phyloP scores from a whole-genome alignment of 2,888 invertebrate species.

The Leptura quadrifasciata region DNA sequence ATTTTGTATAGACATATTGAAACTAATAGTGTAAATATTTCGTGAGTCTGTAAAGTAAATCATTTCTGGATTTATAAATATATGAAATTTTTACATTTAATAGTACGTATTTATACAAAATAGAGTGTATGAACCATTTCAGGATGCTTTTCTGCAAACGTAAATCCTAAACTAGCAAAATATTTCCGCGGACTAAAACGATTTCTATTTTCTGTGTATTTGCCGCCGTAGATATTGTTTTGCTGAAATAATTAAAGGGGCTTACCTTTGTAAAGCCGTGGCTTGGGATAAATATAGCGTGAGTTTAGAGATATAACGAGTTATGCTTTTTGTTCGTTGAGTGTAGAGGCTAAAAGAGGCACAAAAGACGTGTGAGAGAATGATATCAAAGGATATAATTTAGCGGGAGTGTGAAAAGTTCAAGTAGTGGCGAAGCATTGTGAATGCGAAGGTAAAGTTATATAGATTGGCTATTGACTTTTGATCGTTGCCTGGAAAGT shows the following conservation, averaged over 20 bases:
- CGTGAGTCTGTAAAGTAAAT: no score
- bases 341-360: slow-evolving; percentile 18
- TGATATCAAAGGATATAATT: slow-evolving; percentile 50
- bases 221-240: neutral
- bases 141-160: no score
- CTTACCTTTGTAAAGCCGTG: neutral
- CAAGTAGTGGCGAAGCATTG: slow-evolving; percentile 51
- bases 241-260: neutral
- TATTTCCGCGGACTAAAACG: no score
- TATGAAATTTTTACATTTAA: no score
- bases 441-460: slow-evolving; percentile 58
- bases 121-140: no score
- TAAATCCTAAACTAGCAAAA: no score
- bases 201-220: neutral
- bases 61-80: no score
- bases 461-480: slow-evolving; percentile 69
- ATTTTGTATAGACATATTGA: no score
- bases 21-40: no score
- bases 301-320: slow-evolving; percentile 22
- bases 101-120: no score
- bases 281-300: slow-evolving; percentile 23
- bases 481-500: slow-evolving; percentile 65
- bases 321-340: slow-evolving; percentile 21
- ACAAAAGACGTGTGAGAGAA: slow-evolving; percentile 22
- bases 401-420: slow-evolving; percentile 50